Percentiles rank a stretch among this genome's conserved stretches.
phyloP scores from a whole-genome alignment of 53 echinoderm and acorn worm species.

The Mesocentrotus franciscanus region DNA sequence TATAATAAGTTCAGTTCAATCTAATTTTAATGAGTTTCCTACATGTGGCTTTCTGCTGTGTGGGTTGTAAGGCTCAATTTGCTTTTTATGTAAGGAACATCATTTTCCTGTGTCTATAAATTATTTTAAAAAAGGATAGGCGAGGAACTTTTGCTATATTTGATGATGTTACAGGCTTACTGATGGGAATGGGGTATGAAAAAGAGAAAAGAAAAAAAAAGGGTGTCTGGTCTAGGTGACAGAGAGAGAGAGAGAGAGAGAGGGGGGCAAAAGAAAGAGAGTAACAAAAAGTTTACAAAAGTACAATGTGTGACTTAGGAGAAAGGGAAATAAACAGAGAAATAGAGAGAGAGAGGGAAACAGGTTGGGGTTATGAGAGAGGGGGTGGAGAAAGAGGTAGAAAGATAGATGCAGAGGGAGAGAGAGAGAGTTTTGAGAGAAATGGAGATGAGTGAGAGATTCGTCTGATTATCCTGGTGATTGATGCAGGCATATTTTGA shows the following conservation, averaged over 20 bases:
- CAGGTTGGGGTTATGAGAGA: not conserved
- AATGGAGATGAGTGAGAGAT: slow-evolving; percentile 33
- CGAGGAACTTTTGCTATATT: no score
- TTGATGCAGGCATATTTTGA: slow-evolving; percentile 61
- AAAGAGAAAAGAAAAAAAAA: not conserved
- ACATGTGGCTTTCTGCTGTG: not conserved
- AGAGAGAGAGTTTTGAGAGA: not conserved
- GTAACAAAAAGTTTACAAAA: no score
- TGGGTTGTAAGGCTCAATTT: not conserved
- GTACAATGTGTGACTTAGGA: not conserved
- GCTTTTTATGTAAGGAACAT: not conserved
- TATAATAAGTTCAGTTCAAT: not conserved
- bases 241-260: slow-evolving; percentile 17
- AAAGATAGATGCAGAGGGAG: not conserved
- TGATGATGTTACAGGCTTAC: not conserved
- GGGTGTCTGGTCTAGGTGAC: not conserved
- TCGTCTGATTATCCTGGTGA: slow-evolving; percentile 11
- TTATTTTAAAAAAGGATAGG: no score
- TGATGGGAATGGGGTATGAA: not conserved
- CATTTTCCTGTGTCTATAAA: no score
- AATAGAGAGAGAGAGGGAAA: no score
- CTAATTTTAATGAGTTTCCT: not conserved
- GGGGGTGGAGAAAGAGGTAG: not conserved
- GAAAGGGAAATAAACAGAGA: not conserved
- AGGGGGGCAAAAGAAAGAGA: not conserved